Base-by-base conservation (phyloP, 2,113 vertebrate genomes). In the Halichoeres trimaculatus region DNA sequence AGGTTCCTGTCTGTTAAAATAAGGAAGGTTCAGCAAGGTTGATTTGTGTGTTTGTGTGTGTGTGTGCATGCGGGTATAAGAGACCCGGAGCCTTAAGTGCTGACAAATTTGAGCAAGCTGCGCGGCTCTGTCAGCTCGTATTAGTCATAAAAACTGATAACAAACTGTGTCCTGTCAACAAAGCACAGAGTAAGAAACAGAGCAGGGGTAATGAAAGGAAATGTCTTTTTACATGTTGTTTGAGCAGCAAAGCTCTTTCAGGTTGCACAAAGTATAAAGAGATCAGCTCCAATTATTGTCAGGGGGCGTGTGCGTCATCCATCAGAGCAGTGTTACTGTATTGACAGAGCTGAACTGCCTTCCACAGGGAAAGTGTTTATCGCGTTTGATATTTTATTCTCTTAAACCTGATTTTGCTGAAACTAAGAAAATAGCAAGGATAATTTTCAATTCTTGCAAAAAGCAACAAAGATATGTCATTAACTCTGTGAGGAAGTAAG, bases 1-100 rank as follows among this genome's bases (percentile, higher is more conserved):
- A 87, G 68, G 66, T 73, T 68, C 80, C 51, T 80, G 67, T 73
- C 65, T 64, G 65, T 69, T 61, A 69, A 74, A 87, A 74, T 77
- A 75, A 61, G 60, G 77, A 73, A 75, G 63, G 72, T 70, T 66
- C 51, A 68, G 62, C 40, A 51, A 60, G 41, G 61, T 74, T 38
- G 38, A 61, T 52, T 30, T 64, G 56, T 79, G 69, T 73, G 43
- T 72, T 73, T 51, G 22, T 24, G 60, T 61, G 36, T 71, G 68
- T 67, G 70, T 51, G 23, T n/a, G 19, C n/a, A 43, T 45, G 59
- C 41, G 30, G 3, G 30, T 30, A 30, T 6, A 6, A 5, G 47
- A 74, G 64, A 67, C 34, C 2, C 41, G 47, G 78, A 75, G 70
- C 64, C 58, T 71, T 12, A 68, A 64, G 12, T 23, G 53, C n/a